Evolutionary conservation across 2,797 vertebrate species (phyloP).

Genomic region (Stomatorhinus walkeri): DNA sequence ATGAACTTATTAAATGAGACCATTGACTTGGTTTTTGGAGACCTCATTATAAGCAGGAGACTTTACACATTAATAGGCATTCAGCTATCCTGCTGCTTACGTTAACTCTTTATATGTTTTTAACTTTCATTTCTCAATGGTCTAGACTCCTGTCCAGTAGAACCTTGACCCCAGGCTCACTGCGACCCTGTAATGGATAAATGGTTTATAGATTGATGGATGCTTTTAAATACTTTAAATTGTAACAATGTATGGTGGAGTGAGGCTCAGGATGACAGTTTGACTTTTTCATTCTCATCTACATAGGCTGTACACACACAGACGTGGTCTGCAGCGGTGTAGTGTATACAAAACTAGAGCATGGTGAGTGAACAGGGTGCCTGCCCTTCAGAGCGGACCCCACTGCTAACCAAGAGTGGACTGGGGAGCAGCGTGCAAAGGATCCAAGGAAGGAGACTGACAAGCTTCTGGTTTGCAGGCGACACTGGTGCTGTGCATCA

Average conservation of each 20-base stretch:
- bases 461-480: conserved; percentile 31
- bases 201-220: background rate
- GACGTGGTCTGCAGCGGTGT: background rate
- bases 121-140: background rate
- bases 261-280: background rate
- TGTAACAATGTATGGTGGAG: background rate
- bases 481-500: conserved; percentile 45
- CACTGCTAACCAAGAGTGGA: background rate
- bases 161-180: background rate
- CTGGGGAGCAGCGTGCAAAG: background rate
- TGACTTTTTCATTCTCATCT: background rate
- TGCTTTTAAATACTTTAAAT: background rate
- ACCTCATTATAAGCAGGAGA: background rate
- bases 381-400: background rate
- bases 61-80: background rate
- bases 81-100: background rate
- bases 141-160: background rate
- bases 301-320: background rate
- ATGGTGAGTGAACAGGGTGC: background rate
- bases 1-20: conserved; percentile 9
- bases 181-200: background rate
- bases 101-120: background rate
- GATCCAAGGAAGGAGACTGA: background rate
- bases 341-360: background rate
- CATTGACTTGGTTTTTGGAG: background rate